Evolutionary conservation across 2,797 vertebrate genomes (phyloP), one percentile per base, ranked within the genome.

Genomic region (Hypotaenidia okinawae): DNA sequence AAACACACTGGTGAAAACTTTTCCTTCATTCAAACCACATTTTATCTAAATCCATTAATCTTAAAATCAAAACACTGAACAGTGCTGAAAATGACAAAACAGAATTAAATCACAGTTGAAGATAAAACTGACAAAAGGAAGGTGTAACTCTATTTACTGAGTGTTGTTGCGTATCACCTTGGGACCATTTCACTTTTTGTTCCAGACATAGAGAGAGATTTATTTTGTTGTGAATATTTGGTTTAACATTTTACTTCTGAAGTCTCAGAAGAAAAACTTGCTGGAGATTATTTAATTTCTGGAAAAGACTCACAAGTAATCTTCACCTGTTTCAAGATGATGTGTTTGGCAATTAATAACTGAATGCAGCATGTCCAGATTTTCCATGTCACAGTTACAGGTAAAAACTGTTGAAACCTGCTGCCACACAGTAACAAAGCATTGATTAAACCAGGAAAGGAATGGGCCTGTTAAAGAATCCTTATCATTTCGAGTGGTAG

Each of bases 211-310:
- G 30, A 66, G 19, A 74, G 30, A 52, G 21, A 76, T 85, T 79
- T 83, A 76, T 70, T 92, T 85, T 68, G 18, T 45, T 64, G 45
- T 45, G 59, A 87, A 70, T 81, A 47, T 87, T 89, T 87, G 10
- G 8, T 84, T 92, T 83, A 81, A 84, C 25, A 39, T 37, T 92
- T 91, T 80, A 52, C 24, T 79, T 94, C 57, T 54, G 32, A 87
- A 96, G 18, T 68, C 68, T 80, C 69, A 87, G 57, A 95, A 91
- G 25, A 82, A 87, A 76, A 91, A 69, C 27, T 35, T 90, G 16
- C 41, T 73, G 32, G 28, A 80, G 35, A 81, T 4, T 2, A 66
- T 61, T 90, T 78, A 9, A 37, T 82, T 23, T 77, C 45, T 70
- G 25, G 43, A 89, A 87, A 87, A 87, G 14, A 16, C 32, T 80